Evolutionary conservation across 64 coral and sea anemone genomes (phyloP), one percentile per base, ranked within the genome.

Genomic region (Pachyseris speciosa): DNA sequence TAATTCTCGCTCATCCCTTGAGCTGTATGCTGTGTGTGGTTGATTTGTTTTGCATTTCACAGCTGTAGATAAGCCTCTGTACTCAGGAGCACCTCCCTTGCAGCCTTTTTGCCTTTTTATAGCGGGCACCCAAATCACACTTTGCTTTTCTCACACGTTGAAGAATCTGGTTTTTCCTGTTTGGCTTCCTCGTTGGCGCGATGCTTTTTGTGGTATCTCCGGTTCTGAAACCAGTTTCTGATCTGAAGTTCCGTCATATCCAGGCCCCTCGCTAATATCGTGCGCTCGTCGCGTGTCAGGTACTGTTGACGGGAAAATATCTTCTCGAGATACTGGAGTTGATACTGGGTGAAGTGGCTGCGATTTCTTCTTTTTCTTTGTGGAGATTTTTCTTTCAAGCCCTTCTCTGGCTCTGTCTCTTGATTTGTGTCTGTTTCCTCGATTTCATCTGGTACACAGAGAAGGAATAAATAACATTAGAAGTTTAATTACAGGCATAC

Each of bases 161-260:
- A 10, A 40, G 77, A 60, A 37, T 39, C 77, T 17, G 33, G 22
- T 38, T 81, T 26, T 22, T 61, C 36, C 20, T 16, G 77, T 61
- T 81, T 55, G 5, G 48, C 50, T 4, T 37, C n/a, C 50, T 63
- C 55, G 52, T 37, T 42, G 3, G 31, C 95, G 17, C 95, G 85
- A 51, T 97, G 90, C 81, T 92, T 93, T 60, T 90, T 93, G 71
- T 97, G 95, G 64, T 97, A 97, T 60, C 95, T 47, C 27, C 89
- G 84, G 74, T 97, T 97, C 86, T 97, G 95, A 81, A 97, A 97
- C 95, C 95, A 97, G 91, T 97, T 97, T 77, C 95, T 78, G 64
- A 97, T 91, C 75, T 97, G 95, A 32, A 97, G 86, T 64, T 97
- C 95, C 27, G 95, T 97, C 95, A 97, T 97, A 24, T 97, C 95